Conservation (phyloP, 2,888 invertebrate genomes). For the Rhyacophila evoluta region DNA sequence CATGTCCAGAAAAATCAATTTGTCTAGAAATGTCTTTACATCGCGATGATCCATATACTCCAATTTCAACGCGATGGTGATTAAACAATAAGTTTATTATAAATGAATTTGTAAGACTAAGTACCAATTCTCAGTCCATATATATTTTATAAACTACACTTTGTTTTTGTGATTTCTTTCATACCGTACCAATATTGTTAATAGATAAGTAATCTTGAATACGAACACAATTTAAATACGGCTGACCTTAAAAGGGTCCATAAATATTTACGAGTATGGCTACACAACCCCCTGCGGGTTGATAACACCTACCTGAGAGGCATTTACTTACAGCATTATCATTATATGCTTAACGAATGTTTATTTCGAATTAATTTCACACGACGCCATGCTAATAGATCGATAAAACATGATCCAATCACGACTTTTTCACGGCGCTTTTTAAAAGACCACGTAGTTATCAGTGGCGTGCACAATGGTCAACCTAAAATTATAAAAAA, state of each 20-base stretch:
- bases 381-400: slow-evolving; percentile 5
- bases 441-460: neutral
- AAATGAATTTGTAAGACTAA: no score
- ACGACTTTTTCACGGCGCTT: slow-evolving; percentile 9
- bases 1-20: no score
- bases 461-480: neutral
- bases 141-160: no score
- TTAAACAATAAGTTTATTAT: no score
- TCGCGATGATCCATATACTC: no score
- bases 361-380: neutral
- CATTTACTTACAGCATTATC: neutral
- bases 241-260: neutral
- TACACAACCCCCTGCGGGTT: neutral
- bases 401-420: slow-evolving; percentile 12
- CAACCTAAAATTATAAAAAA: no score
- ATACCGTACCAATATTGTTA: no score
- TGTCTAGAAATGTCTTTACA: no score
- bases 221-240: neutral
- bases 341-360: neutral
- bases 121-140: no score
- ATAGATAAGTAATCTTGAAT: no score
- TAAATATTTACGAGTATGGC: neutral
- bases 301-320: neutral
- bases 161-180: no score
- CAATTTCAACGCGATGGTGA: no score